These are phyloP conservation scores for Ailurus styani DNA, from an alignment of 2,113 vertebrate genomes.

Conservation along the genomic window DNA sequence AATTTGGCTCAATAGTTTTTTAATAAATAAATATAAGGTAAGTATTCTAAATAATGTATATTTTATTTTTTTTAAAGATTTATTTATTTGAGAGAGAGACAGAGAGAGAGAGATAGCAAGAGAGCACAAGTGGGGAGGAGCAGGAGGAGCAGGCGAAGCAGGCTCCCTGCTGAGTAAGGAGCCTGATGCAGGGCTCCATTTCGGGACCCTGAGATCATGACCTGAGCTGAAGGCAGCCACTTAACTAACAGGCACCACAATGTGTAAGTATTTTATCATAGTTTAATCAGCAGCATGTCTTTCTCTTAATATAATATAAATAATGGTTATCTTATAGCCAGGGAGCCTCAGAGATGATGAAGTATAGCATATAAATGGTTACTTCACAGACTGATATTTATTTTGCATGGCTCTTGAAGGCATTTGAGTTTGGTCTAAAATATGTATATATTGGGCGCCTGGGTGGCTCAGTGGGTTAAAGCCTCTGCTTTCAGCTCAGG, in stretches of 20 bases:
- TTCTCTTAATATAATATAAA: neutral
- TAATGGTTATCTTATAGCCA: neutral
- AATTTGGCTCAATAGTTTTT: neutral
- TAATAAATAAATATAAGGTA: neutral
- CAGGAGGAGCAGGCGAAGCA: no score
- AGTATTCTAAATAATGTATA: neutral
- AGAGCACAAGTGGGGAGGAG: neutral
- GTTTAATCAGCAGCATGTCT: neutral
- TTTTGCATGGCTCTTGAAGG: neutral
- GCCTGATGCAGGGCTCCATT: neutral
- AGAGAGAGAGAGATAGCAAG: neutral
- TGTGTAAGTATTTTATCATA: neutral
- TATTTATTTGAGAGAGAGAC: neutral
- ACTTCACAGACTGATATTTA: neutral
- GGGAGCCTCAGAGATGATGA: neutral
- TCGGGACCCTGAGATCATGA: neutral
- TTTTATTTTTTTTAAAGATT: neutral
- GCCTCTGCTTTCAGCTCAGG: no score
- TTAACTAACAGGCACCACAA: neutral
- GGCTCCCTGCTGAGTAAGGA: no score
- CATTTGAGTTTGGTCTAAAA: neutral
- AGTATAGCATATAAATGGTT: neutral
- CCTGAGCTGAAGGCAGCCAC: neutral
- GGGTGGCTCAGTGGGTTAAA: no score
- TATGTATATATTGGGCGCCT: neutral